Percentiles rank a stretch among this genome's conserved stretches.
Conservation (phyloP, 2,797 vertebrate genomes). For the Rachycentron canadum region DNA sequence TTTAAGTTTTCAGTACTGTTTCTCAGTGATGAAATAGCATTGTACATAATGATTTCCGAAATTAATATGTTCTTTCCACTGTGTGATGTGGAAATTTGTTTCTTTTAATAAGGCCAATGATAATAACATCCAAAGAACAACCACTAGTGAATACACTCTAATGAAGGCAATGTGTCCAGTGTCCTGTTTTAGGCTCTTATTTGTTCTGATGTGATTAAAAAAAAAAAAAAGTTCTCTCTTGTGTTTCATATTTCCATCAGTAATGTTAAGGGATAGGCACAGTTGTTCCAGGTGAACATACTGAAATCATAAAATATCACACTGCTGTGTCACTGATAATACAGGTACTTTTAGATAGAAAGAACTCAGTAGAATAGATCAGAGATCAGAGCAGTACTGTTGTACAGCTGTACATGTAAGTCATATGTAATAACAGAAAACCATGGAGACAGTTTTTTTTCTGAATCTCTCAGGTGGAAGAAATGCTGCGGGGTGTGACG, state of each 20-base stretch:
- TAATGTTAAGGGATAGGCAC: neutral
- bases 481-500: constrained; percentile 6
- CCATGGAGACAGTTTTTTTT: constrained; percentile 1
- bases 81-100: constrained; percentile 50
- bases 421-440: neutral
- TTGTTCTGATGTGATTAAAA: constrained; percentile 12
- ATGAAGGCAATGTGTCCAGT: constrained; percentile 30
- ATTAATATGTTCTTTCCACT: constrained; percentile 47
- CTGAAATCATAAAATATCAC: too few relatives aligned
- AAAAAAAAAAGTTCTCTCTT: constrained; percentile 6
- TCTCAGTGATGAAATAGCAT: constrained; percentile 26
- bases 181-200: constrained; percentile 33
- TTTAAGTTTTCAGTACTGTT: constrained; percentile 39
- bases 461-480: neutral
- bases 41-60: constrained; percentile 43
- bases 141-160: constrained; percentile 40
- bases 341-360: constrained; percentile 42
- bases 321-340: neutral
- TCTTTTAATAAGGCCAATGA: constrained; percentile 41
- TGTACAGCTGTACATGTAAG: constrained; percentile 5
- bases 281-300: too few relatives aligned
- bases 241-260: neutral
- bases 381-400: constrained; percentile 19
- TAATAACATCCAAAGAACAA: constrained; percentile 48
- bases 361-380: constrained; percentile 2